Conservation (phyloP, 2,888 invertebrate genomes). For the Hydrotaea cyrtoneurina region DNA sequence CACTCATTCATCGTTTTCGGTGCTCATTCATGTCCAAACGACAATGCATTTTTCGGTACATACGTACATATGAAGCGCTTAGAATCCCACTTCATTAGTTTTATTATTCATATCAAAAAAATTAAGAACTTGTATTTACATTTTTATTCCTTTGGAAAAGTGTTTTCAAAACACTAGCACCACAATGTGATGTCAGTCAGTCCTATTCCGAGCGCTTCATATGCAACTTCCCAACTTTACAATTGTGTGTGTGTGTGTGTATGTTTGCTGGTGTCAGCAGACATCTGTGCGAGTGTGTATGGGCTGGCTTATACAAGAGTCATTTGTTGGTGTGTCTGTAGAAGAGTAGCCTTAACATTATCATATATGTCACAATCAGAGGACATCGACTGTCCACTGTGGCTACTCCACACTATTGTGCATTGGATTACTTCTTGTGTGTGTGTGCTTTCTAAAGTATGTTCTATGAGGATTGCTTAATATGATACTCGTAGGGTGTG, state of each 20-base stretch:
- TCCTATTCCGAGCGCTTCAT: too few species aligned
- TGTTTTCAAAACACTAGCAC: background rate
- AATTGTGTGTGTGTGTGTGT: background rate
- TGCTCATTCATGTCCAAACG: background rate
- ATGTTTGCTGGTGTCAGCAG: background rate
- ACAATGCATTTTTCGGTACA: background rate
- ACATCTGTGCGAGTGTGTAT: background rate
- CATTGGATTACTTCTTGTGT: background rate
- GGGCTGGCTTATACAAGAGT: background rate
- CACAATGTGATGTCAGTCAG: too few species aligned
- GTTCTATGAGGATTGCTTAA: background rate
- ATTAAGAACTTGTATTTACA: too few species aligned
- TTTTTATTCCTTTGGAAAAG: too few species aligned
- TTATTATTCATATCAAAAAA: too few species aligned
- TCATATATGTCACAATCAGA: constrained; percentile 62
- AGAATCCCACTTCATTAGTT: too few species aligned
- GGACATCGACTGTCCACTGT: constrained; percentile 36
- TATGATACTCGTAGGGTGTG: background rate
- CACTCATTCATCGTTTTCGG: background rate
- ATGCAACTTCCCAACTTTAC: too few species aligned
- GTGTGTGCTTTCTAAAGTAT: background rate
- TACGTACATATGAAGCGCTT: constrained; percentile 8
- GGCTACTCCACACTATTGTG: background rate
- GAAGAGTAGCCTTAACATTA: constrained; percentile 56
- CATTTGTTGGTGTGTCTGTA: too few species aligned